Evolutionary conservation across 2,113 vertebrate genomes (phyloP), one percentile per base, ranked within the genome.

Genomic region (Australoheros scitulus): DNA sequence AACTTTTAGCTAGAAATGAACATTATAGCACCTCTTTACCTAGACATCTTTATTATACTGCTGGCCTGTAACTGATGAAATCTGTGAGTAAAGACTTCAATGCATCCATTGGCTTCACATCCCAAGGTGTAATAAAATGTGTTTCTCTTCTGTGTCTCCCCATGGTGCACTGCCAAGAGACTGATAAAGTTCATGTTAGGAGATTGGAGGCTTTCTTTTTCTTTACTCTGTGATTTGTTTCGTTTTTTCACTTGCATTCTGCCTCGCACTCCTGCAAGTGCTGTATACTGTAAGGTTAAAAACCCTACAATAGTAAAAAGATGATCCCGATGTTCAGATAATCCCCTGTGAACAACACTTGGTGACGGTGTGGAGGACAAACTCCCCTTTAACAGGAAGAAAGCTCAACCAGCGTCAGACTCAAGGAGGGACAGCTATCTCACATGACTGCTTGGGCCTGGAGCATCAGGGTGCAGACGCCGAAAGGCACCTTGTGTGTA

Each of bases 71-170:
- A 43, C 0, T 1, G 14, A 3, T 68, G 0, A 68, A 68, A 68
- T 26, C 38, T 47, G 63, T 47, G 38, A 47, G 36, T n/a, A 0
- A 43, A 68, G 38, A 68, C 43, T 50, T 47, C 17, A 18, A 7
- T 52, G 17, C 50, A 52, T 52, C 50, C 15, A 52, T 3, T 52
- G 6, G 18, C 14, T 26, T 68, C 22, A 2, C 41, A 47, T 68
- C 22, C 7, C 18, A 55, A 20, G 18, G 3, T 6, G 1, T 0
- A 43, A 65, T 43, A 43, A 65, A 29, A 29, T 29, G 29, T 29
- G 29, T 29, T 29, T 29, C 29, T 29, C 29, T 29, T 29, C 38
- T 41, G 38, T 43, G 41, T 43, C 41, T 43, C 41, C 41, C 11
- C 41, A 13, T 43, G 41, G 13, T 43, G 41, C 41, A 43, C 41